Evolutionary conservation across 2,888 invertebrate species (phyloP), one percentile per base, ranked within the genome.

Genomic region (Lissonota sp.): DNA sequence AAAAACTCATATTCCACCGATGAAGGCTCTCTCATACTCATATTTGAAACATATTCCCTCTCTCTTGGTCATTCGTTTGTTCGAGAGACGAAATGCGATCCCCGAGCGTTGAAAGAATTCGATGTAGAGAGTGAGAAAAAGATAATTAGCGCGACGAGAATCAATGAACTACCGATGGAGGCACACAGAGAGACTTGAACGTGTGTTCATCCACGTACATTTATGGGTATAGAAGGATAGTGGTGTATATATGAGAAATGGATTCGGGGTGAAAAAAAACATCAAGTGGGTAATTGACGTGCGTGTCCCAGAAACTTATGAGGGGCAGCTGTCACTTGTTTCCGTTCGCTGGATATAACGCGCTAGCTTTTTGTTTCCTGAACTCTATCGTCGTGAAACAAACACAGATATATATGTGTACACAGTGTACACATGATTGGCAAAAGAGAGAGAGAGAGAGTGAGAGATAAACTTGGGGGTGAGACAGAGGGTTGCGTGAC

Each of bases 321-420:
- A 83, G 79, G 70, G 84, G 84, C 89, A 90, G 90, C 89, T 90
- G 91, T 91, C 91, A 89, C 89, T 89, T 87, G 89, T 90, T 89
- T 89, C 87, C 87, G 87, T 83, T 26, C 26, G 85, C 83, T 70
- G 78, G 49, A n/a, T 66, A 66, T 53, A 26, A 26, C 66, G 53
- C 53, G 57, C 40, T 83, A 80, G 86, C 88, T 90, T 87, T 88
- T 88, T 87, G 87, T 87, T 86, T 87, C 82, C 84, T 55, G 80
- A 82, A 77, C 80, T 78, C 69, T 66, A 80, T 78, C 81, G 57
- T 70, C 64, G 26, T 51, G 42, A 62, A 62, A 71, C 49, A 14
- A 76, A 51, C 37, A 39, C 53, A 26, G 26, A 26, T 26, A 26
- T 26, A 26, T 26, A 26, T 26, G 12, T 67, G 14, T 55, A 37